These are phyloP conservation scores for Numenius phaeopus DNA, from an alignment of 2,797 vertebrate genomes.

Conservation along the genomic window DNA sequence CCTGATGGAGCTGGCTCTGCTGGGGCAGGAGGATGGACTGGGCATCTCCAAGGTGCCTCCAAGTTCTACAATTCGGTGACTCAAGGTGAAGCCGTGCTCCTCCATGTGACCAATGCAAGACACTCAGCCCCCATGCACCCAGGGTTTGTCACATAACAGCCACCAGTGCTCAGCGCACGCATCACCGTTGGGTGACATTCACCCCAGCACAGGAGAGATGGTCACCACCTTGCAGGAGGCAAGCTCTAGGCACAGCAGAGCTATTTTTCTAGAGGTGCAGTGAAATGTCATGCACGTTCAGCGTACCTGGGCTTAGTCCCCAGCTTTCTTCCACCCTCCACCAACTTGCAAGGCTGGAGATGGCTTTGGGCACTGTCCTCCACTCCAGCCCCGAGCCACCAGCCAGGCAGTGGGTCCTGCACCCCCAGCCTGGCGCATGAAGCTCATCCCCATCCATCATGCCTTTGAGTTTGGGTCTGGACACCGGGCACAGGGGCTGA, in stretches of 20 bases:
- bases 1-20: neutral
- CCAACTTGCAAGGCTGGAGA: neutral
- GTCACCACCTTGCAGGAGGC: neutral
- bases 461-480: neutral
- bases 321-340: neutral
- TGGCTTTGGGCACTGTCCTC: neutral
- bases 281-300: neutral
- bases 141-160: neutral
- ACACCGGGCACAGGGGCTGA: neutral
- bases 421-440: neutral
- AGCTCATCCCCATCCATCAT: neutral
- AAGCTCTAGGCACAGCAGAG: neutral
- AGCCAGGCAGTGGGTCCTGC: accelerated
- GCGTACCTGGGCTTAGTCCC: neutral
- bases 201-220: neutral
- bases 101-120: accelerated
- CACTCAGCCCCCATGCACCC: no score
- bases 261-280: neutral
- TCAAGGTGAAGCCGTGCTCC: neutral
- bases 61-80: accelerated
- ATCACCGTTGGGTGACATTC: accelerated
- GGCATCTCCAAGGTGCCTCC: neutral
- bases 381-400: neutral
- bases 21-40: neutral
- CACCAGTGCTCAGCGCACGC: accelerated